A percentile compares a stretch with the other conserved stretches of the same genome.
Conservation (phyloP, 1,140 invertebrate species). For the Bilobella aurantiaca region DNA sequence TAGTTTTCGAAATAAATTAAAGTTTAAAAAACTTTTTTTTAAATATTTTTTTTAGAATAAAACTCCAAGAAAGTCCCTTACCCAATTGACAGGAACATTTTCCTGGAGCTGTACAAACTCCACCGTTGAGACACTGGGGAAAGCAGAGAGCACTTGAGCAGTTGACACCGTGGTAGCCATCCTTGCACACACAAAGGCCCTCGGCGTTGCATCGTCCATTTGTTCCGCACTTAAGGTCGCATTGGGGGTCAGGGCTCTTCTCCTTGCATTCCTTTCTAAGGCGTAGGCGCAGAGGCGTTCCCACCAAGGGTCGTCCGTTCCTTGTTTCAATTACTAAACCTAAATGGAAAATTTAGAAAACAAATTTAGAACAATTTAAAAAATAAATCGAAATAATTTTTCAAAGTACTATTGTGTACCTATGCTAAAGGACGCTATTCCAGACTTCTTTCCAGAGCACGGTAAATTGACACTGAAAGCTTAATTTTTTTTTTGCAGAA, state of each 20-base stretch:
- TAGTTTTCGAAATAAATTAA: background rate
- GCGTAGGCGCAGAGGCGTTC: conserved; percentile 76
- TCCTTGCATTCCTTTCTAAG: conserved; percentile 88
- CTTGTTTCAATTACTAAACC: conserved; percentile 68
- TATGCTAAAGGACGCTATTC: conserved; percentile 77
- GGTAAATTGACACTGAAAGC: conserved; percentile 85
- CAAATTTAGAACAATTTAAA: background rate
- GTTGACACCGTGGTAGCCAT: conserved; percentile 79
- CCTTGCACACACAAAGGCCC: conserved; percentile 72
- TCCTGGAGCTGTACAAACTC: conserved; percentile 76
- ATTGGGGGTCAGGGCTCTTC: conserved; percentile 79
- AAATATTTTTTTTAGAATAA: background rate
- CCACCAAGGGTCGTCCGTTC: conserved; percentile 63
- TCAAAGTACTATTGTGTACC: conserved; percentile 42
- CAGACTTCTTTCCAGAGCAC: conserved; percentile 77
- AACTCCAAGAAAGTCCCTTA: background rate
- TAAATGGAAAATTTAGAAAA: too few relatives aligned
- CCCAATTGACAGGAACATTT: conserved; percentile 49
- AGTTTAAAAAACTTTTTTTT: background rate
- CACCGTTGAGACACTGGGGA: conserved; percentile 84
- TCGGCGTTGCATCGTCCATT: conserved; percentile 68
- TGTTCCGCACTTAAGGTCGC: conserved; percentile 72
- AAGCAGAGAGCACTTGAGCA: conserved; percentile 80
- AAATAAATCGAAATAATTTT: background rate
- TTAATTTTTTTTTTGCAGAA: conserved; percentile 40